Evolutionary conservation across 1,140 invertebrate species (phyloP), one percentile per base, ranked within the genome.

Genomic region (Sarcophaga peregrina): DNA sequence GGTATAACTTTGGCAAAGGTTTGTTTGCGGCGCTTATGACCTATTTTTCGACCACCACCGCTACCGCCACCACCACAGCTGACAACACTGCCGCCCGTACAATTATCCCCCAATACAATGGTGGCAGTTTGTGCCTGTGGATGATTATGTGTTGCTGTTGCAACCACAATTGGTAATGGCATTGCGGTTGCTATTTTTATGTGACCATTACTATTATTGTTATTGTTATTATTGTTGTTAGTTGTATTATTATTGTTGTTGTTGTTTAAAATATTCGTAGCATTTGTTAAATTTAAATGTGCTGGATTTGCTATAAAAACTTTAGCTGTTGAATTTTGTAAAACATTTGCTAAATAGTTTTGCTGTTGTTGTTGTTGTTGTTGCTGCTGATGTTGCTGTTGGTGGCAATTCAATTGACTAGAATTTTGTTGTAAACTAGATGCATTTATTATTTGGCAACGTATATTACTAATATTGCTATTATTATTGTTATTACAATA

Each of bases 131-230:
- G 52, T 50, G 68, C 7, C 15, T 62, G 11, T 15, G 52, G 11
- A 45, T 81, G 11, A 45, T 81, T 25, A 15, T 68, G 52, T 17
- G 54, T 62, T 82, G 84, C 58, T 78, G 80, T 78, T 86, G 87
- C 82, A 72, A 86, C 48, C 11, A 87, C 84, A 82, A 88, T 86
- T 75, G 87, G 87, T 82, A 86, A 73, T 10, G 85, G 78, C 85
- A 75, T 37, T 25, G 72, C n/a, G 20, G 68, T 82, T 15, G 83
- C 76, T 48, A 84, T 54, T 62, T 83, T 84, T 84, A 73, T 72
- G 52, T 68, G 75, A 17, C 62, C 78, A 47, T 80, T 81, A 48
- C 75, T 83, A 62, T 83, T 84, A 17, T 81, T 83, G 10, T 80
- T 54, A 37, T 48, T 83, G 15, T 48, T 68, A 68, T 84, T 84